A percentile compares a stretch with the other conserved stretches of the same genome.
Evolutionary conservation across 2,113 vertebrate genomes (phyloP).

Genomic region (Xyliphius kryptos): DNA sequence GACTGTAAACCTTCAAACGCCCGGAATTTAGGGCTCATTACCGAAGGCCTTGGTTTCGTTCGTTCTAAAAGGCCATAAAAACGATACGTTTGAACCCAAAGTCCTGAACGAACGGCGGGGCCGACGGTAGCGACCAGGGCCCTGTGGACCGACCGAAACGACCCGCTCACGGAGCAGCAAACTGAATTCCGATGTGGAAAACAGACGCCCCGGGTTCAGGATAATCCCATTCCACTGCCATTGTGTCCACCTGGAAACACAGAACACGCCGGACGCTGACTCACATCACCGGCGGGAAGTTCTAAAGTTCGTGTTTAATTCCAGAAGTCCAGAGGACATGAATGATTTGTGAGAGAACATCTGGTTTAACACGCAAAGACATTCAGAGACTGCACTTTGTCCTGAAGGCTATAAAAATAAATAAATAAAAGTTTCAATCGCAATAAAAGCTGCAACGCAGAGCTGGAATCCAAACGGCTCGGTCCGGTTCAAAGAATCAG

Average conservation of each 20-base stretch:
- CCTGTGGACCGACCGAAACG: slow-evolving; percentile 43
- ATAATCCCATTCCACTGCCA: slow-evolving; percentile 58
- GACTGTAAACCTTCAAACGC: no score
- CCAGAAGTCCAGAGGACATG: slow-evolving; percentile 5
- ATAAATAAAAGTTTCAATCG: no score
- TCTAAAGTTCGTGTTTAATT: slow-evolving; percentile 8
- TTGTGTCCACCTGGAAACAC: slow-evolving; percentile 45
- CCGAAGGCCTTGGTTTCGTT: no score
- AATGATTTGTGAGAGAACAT: neutral
- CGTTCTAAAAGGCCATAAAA: slow-evolving; percentile 35
- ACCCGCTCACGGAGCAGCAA: slow-evolving; percentile 30
- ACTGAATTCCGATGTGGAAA: slow-evolving; percentile 52
- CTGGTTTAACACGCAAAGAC: neutral
- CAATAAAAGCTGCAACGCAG: no score
- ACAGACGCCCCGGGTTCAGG: slow-evolving; percentile 53
- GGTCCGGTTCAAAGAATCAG: no score
- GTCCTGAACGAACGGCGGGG: slow-evolving; percentile 42
- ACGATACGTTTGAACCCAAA: slow-evolving; percentile 48
- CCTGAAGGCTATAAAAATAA: no score
- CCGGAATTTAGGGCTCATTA: no score
- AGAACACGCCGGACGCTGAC: slow-evolving; percentile 32
- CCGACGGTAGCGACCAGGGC: slow-evolving; percentile 43
- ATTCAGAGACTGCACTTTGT: no score
- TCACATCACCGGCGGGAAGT: slow-evolving; percentile 37
- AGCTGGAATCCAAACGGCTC: no score